These are phyloP conservation scores for Keiferia lycopersicella DNA, from an alignment of 2,888 invertebrate species.

Conservation along the genomic window DNA sequence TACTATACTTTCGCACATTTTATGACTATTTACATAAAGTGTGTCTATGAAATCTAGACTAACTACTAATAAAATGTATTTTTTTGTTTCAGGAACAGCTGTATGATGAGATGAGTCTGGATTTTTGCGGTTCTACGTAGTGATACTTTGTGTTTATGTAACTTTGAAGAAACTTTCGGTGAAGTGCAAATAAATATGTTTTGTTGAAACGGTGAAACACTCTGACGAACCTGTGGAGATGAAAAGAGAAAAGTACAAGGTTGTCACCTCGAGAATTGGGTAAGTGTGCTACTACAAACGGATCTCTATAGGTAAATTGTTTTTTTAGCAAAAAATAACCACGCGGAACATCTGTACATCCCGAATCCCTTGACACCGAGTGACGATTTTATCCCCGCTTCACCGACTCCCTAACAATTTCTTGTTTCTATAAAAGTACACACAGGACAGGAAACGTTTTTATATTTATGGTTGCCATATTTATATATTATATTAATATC, in stretches of 20 bases:
- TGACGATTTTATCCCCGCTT: too few relatives aligned
- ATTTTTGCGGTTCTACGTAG: slow-evolving; percentile 43
- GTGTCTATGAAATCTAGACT: background rate
- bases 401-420: too few relatives aligned
- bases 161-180: slow-evolving; percentile 30
- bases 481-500: too few relatives aligned
- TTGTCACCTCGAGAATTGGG: slow-evolving; percentile 58
- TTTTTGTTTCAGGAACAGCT: slow-evolving; percentile 51
- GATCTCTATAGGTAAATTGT: too few relatives aligned
- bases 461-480: too few relatives aligned
- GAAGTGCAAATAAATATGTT: slow-evolving; percentile 37
- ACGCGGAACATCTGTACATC: too few relatives aligned
- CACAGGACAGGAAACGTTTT: too few relatives aligned
- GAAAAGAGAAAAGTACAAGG: slow-evolving; percentile 80
- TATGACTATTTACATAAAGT: background rate
- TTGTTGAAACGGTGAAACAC: slow-evolving; percentile 65
- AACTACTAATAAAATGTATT: slow-evolving; percentile 23
- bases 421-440: too few relatives aligned
- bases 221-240: slow-evolving; percentile 66
- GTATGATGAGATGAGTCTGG: slow-evolving; percentile 48
- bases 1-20: background rate
- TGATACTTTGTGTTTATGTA: slow-evolving; percentile 51
- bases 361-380: too few relatives aligned
- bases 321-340: too few relatives aligned
- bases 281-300: slow-evolving; percentile 46